These are phyloP conservation scores for Trichonephila clavata DNA, from an alignment of 1,140 invertebrate genomes.

Conservation along the genomic window DNA sequence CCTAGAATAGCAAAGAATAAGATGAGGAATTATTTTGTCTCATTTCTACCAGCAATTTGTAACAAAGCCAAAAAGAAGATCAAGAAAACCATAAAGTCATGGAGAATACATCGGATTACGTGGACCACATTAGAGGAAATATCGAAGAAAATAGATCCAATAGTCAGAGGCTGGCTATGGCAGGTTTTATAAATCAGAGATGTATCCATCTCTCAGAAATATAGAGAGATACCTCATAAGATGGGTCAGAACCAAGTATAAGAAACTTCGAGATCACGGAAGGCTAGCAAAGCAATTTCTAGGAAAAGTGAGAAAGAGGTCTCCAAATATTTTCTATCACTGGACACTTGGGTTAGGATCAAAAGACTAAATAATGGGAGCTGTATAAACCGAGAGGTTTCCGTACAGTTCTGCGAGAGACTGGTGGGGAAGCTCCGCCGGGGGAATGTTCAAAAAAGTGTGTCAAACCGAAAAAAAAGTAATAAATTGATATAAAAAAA, in stretches of 20 bases:
- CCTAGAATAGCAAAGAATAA: too few relatives aligned
- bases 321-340: conserved; percentile 2
- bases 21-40: too few relatives aligned
- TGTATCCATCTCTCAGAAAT: not conserved
- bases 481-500: too few relatives aligned
- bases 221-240: not conserved
- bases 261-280: not conserved
- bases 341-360: not conserved
- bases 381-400: too few relatives aligned
- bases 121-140: conserved; percentile 45
- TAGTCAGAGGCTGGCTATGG: conserved; percentile 56
- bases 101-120: conserved; percentile 17
- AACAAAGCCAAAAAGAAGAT: too few relatives aligned
- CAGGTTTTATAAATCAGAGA: conserved; percentile 41
- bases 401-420: too few relatives aligned
- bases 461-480: too few relatives aligned
- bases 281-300: conserved; percentile 19
- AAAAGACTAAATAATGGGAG: too few relatives aligned
- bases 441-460: too few relatives aligned
- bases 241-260: not conserved
- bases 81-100: too few relatives aligned
- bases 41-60: too few relatives aligned
- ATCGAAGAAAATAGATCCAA: conserved; percentile 47
- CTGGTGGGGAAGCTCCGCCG: too few relatives aligned
- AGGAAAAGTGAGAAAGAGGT: conserved; percentile 9